phyloP scores from a whole-genome alignment of 2,888 invertebrate species.

The Drosophila macrothrix region DNA sequence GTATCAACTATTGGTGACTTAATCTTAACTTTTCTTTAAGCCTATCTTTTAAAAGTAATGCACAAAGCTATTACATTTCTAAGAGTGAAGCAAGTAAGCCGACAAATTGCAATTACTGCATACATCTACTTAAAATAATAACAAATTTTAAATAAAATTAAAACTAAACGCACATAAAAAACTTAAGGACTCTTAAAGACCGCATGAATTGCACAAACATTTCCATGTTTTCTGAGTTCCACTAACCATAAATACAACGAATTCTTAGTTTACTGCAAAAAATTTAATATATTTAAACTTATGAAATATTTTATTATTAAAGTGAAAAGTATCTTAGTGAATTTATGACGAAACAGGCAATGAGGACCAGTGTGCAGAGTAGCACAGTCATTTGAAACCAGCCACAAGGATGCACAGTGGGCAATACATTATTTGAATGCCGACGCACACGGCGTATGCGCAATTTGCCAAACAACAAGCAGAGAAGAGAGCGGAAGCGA shows the following conservation, averaged over 20 bases:
- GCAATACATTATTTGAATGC: conserved; percentile 22
- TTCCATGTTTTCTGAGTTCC: neutral
- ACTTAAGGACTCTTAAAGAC: neutral
- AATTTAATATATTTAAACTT: neutral
- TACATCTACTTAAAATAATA: neutral
- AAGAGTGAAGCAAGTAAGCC: neutral
- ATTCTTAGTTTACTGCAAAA: neutral
- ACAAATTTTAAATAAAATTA: no score
- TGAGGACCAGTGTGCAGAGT: conserved; percentile 14
- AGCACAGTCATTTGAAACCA: conserved; percentile 39
- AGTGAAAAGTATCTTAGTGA: no score
- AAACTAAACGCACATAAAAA: neutral
- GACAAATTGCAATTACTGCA: neutral
- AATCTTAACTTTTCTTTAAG: neutral
- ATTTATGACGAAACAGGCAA: neutral
- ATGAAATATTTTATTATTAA: neutral
- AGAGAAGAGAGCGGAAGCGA: conserved; percentile 14
- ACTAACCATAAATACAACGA: no score
- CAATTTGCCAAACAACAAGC: conserved; percentile 44
- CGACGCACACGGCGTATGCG: conserved; percentile 75
- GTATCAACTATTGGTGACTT: neutral
- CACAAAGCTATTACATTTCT: neutral
- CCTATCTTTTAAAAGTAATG: neutral
- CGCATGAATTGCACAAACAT: neutral
- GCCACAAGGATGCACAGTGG: conserved; percentile 65